phyloP scores from a whole-genome alignment of 2,113 vertebrate species.

The Corythaeola cristata region DNA sequence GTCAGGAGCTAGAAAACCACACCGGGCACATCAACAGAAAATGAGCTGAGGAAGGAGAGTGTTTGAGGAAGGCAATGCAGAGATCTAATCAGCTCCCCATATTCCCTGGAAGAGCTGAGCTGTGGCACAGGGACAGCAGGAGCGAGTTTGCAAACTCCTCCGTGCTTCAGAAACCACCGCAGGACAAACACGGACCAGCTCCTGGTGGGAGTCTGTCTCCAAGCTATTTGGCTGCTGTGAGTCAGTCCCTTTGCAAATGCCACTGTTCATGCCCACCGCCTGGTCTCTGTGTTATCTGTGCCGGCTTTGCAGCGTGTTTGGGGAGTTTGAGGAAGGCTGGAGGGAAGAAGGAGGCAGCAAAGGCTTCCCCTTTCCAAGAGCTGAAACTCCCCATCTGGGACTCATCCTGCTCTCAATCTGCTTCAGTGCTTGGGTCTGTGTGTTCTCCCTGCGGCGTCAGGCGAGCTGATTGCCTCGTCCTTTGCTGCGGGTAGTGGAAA shows the following conservation, averaged over 20 bases:
- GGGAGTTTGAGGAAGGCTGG: neutral
- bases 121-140: neutral
- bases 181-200: neutral
- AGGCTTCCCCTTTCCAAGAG: neutral
- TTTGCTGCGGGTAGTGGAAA: neutral
- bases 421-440: neutral
- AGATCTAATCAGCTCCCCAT: neutral
- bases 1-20: slow-evolving; percentile 35
- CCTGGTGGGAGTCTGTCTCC: neutral
- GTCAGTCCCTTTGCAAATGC: neutral
- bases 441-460: rapidly evolving
- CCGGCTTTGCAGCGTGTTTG: neutral
- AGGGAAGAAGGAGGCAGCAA: neutral
- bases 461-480: neutral
- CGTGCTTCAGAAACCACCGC: neutral
- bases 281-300: neutral
- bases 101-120: neutral
- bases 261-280: neutral
- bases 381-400: rapidly evolving
- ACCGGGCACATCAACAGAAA: slow-evolving; percentile 16
- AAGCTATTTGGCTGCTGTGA: neutral
- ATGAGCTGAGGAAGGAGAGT: neutral
- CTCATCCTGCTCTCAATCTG: rapidly evolving
- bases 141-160: neutral
- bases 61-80: neutral